Evolutionary conservation across 1,140 invertebrate genomes (phyloP), one percentile per base, ranked within the genome.

Genomic region (Rhyzopertha dominica): DNA sequence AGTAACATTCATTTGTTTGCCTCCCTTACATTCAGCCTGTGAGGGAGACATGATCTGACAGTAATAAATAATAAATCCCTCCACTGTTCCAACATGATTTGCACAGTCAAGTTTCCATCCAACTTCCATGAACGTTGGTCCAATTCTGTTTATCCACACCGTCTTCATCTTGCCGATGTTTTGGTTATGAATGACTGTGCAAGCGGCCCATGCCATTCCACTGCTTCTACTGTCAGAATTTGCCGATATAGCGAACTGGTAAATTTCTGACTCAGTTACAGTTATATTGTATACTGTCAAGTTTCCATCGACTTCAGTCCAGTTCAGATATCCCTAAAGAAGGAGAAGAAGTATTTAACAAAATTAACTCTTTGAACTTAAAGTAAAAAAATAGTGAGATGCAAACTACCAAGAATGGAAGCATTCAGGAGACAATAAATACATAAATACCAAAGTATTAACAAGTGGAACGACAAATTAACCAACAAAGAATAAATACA

Each of bases 201-300:
- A 87, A 2, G 75, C 76, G 5, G 84, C 80, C 84, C 84, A 87
- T 5, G 80, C 69, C 79, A 88, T 85, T 0, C 84, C 85, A 61
- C 83, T 86, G 49, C 81, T 84, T 17, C 68, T 67, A 4, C 58
- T 64, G 2, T 71, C 60, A 4, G 74, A 76, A 58, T 87, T 85
- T 3, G 80, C 78, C 2, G 84, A 77, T 49, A 88, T 83, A 8
- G 84, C 85, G 68, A 87, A 81, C 49, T 81, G 78, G 48, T 78
- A 78, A 3, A 73, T 68, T 46, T 71, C 72, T 9, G 62, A 59
- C 4, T 69, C 61, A 44, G 72, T 60, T 2, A 75, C 67, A 1
- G 72, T 75, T 41, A 78, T 67, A 43, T 76, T 76, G 31, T 73
- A 66, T 10, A 68, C 59, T 13, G 56, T 70, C 18, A 60, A 62